Evolutionary conservation across 2,113 vertebrate genomes (phyloP), one percentile per base, ranked within the genome.

Genomic region (Aptenodytes patagonicus): DNA sequence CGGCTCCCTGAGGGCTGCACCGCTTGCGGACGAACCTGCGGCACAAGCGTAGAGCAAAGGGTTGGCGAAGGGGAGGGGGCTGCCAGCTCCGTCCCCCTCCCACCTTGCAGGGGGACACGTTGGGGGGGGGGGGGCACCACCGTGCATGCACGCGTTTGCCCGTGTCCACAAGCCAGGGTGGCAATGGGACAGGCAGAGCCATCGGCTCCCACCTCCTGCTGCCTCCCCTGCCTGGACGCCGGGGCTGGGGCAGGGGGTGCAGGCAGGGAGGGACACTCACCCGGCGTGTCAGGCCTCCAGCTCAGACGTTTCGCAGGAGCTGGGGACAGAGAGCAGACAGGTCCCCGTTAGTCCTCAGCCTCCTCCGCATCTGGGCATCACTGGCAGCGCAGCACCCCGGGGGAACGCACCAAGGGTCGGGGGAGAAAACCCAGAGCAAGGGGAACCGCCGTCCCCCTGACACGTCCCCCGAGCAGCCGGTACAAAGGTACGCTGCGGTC

Each of bases 221-320:
- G 46, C 76, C 76, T 40, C 25, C 61, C 36, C 61, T 44, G 62
- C 62, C 19, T 10, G 62, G 19, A 31, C 6, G 29, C 15, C 10
- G 11, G 44, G 11, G 32, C 22, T 49, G 54, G 47, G 61, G 72
- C 20, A 85, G 42, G 28, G 52, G 5, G 4, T 38, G 36, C 36
- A 42, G n/a, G 80, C 31, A 12, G n/a, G 19, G 7, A 7, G 10
- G 6, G 17, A 26, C 36, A 71, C 95, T 93, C 82, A 97, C 97
- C 95, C 71, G 22, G 26, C 10, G 28, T 4, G 26, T 47, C 71
- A 58, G 52, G 66, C n/a, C 46, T 90, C 51, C 17, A 31, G 22
- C 89, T 98, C 98, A 98, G 83, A 95, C 93, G 5, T 98, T 97
- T 38, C 96, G 93, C 44, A 98, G 97, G 66, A 98, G 97, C 98